phyloP scores from a whole-genome alignment of 1,140 invertebrate species.

The Rhizoglyphus robini region DNA sequence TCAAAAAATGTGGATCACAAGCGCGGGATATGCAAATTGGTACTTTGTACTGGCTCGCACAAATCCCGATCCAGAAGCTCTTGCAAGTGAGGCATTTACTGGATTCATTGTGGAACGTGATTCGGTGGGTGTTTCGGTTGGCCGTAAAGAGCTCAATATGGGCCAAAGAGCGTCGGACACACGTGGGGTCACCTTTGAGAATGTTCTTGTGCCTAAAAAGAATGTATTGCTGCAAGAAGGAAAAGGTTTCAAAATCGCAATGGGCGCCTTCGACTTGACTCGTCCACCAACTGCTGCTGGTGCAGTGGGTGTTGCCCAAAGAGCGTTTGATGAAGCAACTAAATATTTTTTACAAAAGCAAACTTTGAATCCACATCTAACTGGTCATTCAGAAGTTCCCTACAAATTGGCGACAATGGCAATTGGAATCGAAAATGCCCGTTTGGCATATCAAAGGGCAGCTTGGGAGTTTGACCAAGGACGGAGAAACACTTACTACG shows the following conservation, averaged over 20 bases:
- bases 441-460: slow-evolving; percentile 75
- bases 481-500: slow-evolving; percentile 62
- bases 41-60: slow-evolving; percentile 88
- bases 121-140: slow-evolving; percentile 64
- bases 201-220: slow-evolving; percentile 84
- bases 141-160: slow-evolving; percentile 92
- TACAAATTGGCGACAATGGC: slow-evolving; percentile 85
- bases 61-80: slow-evolving; percentile 77
- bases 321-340: slow-evolving; percentile 79
- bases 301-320: slow-evolving; percentile 74
- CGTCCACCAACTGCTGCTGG: slow-evolving; percentile 59
- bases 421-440: no score
- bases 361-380: no score
- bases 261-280: slow-evolving; percentile 88
- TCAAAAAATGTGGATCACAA: slow-evolving; percentile 95
- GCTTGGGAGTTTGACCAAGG: slow-evolving; percentile 81
- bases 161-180: slow-evolving; percentile 92
- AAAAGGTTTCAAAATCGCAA: slow-evolving; percentile 83
- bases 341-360: slow-evolving; percentile 83
- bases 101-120: slow-evolving; percentile 91
- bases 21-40: slow-evolving; percentile 91
- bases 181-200: slow-evolving; percentile 89
- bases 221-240: slow-evolving; percentile 67
- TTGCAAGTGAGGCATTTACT: slow-evolving; percentile 81
- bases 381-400: slow-evolving; percentile 60